These are phyloP conservation scores for Micropoecilia bifurca DNA, from an alignment of 2,797 vertebrate genomes.

Conservation along the genomic window DNA sequence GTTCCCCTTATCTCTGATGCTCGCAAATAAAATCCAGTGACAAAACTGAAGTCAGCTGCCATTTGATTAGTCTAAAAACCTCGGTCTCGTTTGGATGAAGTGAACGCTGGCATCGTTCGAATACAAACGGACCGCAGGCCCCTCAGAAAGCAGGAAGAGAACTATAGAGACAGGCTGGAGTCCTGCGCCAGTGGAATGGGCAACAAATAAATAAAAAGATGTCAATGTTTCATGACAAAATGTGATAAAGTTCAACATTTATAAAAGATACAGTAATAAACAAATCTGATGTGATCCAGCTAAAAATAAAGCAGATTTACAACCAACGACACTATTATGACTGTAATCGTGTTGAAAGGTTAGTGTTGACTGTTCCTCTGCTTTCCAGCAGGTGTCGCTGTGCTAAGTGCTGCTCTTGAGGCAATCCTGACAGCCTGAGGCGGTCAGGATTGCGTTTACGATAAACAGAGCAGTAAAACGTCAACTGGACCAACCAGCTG, in stretches of 20 bases:
- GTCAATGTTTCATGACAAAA: background rate
- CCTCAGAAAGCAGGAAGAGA: no score
- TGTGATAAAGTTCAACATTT: background rate
- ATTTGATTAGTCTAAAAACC: no score
- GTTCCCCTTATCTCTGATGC: background rate
- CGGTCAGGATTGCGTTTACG: background rate
- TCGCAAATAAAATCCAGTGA: background rate
- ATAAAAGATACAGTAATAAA: background rate
- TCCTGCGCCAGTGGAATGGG: background rate
- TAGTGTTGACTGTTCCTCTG: constrained; percentile 1
- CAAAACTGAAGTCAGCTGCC: background rate
- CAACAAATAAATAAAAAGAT: background rate
- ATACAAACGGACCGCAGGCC: no score
- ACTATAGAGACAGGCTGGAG: no score
- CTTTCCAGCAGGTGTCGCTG: constrained; percentile 53
- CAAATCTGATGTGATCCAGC: background rate
- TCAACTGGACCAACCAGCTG: background rate
- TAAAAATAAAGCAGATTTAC: background rate
- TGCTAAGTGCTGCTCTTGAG: constrained; percentile 5
- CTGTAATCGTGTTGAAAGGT: background rate
- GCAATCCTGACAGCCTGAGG: no score
- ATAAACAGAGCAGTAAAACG: background rate
- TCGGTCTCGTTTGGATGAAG: no score
- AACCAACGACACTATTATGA: background rate
- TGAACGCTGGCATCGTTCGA: no score